Base-by-base conservation (phyloP, 2,797 vertebrate species). In the Austrolebias charrua region DNA sequence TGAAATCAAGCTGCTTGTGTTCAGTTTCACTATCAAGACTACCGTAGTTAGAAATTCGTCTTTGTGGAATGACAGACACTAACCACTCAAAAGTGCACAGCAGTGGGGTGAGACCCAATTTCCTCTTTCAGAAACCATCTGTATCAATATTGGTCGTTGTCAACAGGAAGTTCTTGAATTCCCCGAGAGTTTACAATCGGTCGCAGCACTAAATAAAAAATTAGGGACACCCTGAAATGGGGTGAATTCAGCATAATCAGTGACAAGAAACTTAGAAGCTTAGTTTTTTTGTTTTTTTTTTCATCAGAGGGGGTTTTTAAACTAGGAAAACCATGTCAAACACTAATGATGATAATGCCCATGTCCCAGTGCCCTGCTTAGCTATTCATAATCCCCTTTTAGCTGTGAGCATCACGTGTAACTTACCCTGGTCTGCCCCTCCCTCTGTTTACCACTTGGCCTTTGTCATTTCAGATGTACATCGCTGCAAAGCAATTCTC, bases 141-240 rank as follows among this genome's bases (percentile, higher is more conserved):
- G 87, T 55, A 73, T 71, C 80, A 80, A 55, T 65, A 60, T 57
- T 19, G 63, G 60, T 69, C 48, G 54, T 55, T 24, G 69, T 78
- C 71, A 75, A 80, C 88, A 90, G 89, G 90, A 91, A 88, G 88
- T 71, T 73, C 77, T 81, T 16, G 15, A 81, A 87, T 90, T 90
- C 86, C 83, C 79, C 65, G 45, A 6, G 66, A 85, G 87, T 87
- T 86, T 75, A 90, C 76, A 79, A 29, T 81, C 63, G 81, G 85
- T 80, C 88, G 85, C 33, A 60, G 76, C 66, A 42, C 54, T 63
- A 68, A 16, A 19, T 13, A 67, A 49, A 59, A 71, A 33, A 60
- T 65, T 70, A 60, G 45, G 71, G 59, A 55, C 66, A 55, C 62
- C 69, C 66, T 1, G 20, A 81, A 45, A 66, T 19, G 62, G 69